phyloP scores from a whole-genome alignment of 2,888 invertebrate genomes.

The Drosophila suboccidentalis region DNA sequence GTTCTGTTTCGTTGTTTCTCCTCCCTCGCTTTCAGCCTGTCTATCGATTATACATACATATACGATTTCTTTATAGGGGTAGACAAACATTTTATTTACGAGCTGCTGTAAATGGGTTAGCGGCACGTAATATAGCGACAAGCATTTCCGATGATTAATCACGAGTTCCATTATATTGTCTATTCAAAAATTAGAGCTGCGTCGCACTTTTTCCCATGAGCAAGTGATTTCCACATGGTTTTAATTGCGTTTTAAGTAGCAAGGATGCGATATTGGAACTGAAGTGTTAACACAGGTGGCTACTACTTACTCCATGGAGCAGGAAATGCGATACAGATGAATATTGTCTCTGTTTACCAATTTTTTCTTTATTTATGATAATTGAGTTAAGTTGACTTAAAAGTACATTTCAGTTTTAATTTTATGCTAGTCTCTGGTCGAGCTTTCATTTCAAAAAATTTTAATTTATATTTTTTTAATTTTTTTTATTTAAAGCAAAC shows the following conservation, averaged over 20 bases:
- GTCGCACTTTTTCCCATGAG: constrained; percentile 66
- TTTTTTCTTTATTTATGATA: no score
- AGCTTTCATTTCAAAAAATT: no score
- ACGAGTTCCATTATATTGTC: constrained; percentile 40
- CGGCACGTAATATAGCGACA: constrained; percentile 76
- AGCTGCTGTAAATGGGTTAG: constrained; percentile 78
- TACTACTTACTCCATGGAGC: not conserved
- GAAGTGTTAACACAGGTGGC: constrained; percentile 64
- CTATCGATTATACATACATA: constrained; percentile 26
- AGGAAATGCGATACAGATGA: constrained; percentile 36
- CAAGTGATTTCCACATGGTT: constrained; percentile 55
- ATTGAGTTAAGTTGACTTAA: no score
- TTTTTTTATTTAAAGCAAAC: no score
- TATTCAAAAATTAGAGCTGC: constrained; percentile 27
- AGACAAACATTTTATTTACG: constrained; percentile 63
- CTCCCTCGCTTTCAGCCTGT: constrained; percentile 41
- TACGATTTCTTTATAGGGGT: constrained; percentile 32
- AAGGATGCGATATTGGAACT: constrained; percentile 18
- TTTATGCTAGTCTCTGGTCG: no score
- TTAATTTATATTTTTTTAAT: no score
- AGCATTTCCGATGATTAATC: constrained; percentile 74
- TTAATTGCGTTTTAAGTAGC: constrained; percentile 76
- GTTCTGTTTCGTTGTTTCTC: constrained; percentile 46
- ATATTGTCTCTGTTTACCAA: not conserved
- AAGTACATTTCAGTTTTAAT: no score